These are phyloP conservation scores for Zoanthus sociatus DNA, from an alignment of 92 coral and sea anemone species.

Conservation along the genomic window DNA sequence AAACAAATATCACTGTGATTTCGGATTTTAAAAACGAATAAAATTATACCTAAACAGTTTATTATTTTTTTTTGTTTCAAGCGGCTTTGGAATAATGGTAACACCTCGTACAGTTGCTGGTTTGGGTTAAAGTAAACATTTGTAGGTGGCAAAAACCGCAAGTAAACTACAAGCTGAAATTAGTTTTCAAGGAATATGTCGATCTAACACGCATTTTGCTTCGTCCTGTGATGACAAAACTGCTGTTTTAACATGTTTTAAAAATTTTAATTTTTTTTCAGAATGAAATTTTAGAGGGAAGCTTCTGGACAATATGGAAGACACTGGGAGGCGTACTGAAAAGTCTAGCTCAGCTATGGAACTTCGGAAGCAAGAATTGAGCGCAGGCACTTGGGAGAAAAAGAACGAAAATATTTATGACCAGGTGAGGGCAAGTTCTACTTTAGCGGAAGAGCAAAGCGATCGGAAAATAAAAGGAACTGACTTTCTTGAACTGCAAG, in stretches of 20 bases:
- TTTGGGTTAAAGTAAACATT: conserved; percentile 2
- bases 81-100: conserved; percentile 16
- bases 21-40: neutral
- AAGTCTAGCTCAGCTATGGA: conserved; percentile 53
- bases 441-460: conserved; percentile 32
- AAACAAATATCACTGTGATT: neutral
- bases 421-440: conserved; percentile 58
- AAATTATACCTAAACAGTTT: neutral
- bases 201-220: neutral
- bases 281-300: neutral
- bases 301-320: conserved; percentile 34
- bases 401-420: conserved; percentile 74
- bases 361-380: conserved; percentile 79
- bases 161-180: neutral
- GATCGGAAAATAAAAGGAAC: conserved; percentile 54
- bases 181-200: neutral
- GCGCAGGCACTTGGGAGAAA: conserved; percentile 76
- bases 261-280: neutral
- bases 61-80: conserved; percentile 35
- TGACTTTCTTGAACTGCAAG: conserved; percentile 76
- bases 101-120: conserved; percentile 47
- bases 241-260: too few species aligned
- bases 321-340: conserved; percentile 10
- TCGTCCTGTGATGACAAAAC: neutral
- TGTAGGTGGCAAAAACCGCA: conserved; percentile 43